A percentile compares a stretch with the other conserved stretches of the same genome.
Evolutionary conservation across 2,113 vertebrate genomes (phyloP).

Genomic region (Ivindomyrus marchei): DNA sequence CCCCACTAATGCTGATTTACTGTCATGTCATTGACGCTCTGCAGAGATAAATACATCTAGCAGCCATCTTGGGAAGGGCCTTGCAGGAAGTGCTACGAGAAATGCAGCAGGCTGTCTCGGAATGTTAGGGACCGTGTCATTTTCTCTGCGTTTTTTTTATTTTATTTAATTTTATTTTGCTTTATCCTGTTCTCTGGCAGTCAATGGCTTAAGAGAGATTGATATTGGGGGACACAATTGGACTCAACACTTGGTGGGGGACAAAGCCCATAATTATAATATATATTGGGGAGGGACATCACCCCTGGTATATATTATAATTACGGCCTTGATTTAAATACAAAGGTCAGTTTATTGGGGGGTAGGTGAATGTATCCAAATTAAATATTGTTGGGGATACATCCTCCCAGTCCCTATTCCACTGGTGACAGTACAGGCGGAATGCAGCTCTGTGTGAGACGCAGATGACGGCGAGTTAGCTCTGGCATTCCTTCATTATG

Average conservation of each 20-base stretch:
- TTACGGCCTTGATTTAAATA: neutral
- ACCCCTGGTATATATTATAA: neutral
- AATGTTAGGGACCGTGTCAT: neutral
- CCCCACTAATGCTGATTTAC: neutral
- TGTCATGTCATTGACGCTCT: neutral
- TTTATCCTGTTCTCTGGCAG: neutral
- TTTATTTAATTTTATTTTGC: neutral
- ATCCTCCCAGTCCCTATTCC: neutral
- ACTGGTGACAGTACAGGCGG: neutral
- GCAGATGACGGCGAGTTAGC: neutral
- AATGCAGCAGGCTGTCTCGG: neutral
- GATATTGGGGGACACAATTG: neutral
- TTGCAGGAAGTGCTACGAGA: neutral
- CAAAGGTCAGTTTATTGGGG: neutral
- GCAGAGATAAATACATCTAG: neutral
- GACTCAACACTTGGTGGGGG: neutral
- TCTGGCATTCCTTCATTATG: neutral
- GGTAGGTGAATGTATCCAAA: neutral
- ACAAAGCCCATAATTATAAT: neutral
- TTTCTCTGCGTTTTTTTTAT: neutral
- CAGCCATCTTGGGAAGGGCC: neutral
- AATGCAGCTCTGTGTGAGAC: neutral
- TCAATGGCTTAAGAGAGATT: neutral
- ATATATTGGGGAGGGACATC: neutral
- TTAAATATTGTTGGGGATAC: neutral